A percentile compares a stretch with the other conserved stretches of the same genome.
phyloP scores from a whole-genome alignment of 1,140 invertebrate genomes.

The Conus ventricosus region DNA sequence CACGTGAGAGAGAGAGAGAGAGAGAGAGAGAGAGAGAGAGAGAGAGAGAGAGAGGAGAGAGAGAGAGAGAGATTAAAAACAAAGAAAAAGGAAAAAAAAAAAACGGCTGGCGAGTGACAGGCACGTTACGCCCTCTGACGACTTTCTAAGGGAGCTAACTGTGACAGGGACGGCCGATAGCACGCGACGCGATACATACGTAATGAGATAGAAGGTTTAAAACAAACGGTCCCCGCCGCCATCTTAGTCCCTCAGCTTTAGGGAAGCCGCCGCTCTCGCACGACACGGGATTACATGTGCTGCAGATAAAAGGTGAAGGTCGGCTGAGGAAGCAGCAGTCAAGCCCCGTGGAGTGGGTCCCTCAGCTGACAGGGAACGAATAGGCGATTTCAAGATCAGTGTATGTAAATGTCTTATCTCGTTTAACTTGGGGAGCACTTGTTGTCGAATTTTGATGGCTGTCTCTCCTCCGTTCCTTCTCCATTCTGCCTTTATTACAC shows the following conservation, averaged over 20 bases:
- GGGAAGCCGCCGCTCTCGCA: neutral
- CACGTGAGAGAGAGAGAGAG: neutral
- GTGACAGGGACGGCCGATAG: neutral
- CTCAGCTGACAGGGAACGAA: no score
- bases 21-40: neutral
- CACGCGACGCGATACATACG: conserved; percentile 1
- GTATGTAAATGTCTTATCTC: no score
- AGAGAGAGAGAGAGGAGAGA: neutral
- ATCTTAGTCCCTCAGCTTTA: neutral
- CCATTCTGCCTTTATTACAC: no score
- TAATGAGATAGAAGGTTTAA: neutral
- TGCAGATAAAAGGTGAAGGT: neutral
- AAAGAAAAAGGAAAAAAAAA: no score
- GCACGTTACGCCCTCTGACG: neutral
- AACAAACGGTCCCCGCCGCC: neutral
- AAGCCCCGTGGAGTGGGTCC: neutral
- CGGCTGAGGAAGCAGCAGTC: neutral
- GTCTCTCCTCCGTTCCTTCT: no score
- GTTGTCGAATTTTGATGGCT: no score
- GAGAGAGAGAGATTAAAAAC: neutral
- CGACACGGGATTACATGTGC: neutral
- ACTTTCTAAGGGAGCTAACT: neutral
- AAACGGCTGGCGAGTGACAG: neutral
- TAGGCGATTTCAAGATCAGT: no score
- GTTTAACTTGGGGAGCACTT: no score